Evolutionary conservation across 2,888 invertebrate genomes (phyloP).

Genomic region (Diadromus collaris): DNA sequence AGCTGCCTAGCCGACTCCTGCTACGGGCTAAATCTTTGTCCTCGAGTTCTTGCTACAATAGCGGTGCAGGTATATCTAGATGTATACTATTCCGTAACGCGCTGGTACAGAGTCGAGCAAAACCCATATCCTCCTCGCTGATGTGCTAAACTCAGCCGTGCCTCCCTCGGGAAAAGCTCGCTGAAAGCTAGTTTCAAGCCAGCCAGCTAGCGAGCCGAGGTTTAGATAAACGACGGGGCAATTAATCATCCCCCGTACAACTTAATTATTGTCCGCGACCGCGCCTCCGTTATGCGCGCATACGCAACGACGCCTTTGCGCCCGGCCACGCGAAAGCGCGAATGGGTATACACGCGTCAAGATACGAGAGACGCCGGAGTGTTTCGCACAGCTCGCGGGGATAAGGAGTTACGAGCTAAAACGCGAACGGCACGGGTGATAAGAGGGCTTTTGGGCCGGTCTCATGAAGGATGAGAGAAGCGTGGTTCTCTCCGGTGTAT

Average conservation of each 20-base stretch:
- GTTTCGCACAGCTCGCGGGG: background rate
- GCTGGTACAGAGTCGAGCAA: constrained; percentile 9
- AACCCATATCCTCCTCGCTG: constrained; percentile 26
- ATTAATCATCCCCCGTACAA: constrained; percentile 72
- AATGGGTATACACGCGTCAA: background rate
- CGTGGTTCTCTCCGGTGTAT: background rate
- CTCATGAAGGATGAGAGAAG: background rate
- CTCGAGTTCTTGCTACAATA: constrained; percentile 46
- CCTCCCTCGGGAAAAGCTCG: constrained; percentile 44
- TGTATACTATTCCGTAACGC: background rate
- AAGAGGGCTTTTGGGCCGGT: background rate
- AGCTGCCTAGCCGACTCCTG: constrained; percentile 33
- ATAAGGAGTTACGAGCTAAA: background rate
- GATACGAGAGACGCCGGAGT: background rate
- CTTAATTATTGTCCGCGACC: constrained; percentile 71
- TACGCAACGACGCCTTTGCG: constrained; percentile 39
- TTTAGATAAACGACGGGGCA: constrained; percentile 60
- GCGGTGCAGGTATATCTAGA: background rate
- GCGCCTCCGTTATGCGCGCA: constrained; percentile 51
- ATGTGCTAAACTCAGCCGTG: constrained; percentile 41
- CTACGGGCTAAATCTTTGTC: constrained; percentile 53
- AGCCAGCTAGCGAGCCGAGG: constrained; percentile 29
- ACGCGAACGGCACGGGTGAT: background rate
- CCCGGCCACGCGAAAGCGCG: background rate
- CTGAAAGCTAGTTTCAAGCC: constrained; percentile 51